Percentiles rank a stretch among this genome's conserved stretches.
Conservation (phyloP, 1,140 invertebrate genomes). For the Coelopa frigida region DNA sequence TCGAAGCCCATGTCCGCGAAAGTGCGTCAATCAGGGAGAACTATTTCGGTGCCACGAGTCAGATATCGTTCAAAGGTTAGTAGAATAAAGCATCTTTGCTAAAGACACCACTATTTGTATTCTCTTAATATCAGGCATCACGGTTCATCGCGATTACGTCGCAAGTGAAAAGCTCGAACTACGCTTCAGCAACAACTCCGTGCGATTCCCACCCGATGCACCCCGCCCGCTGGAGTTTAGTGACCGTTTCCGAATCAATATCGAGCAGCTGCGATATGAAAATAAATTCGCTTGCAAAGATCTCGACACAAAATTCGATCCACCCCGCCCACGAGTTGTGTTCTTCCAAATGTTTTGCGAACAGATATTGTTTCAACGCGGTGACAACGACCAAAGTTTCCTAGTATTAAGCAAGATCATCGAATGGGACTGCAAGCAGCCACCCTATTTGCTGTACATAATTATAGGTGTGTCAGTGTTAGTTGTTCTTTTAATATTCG, state of each 20-base stretch:
- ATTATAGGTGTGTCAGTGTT: conserved; percentile 36
- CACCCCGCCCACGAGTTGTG: conserved; percentile 22
- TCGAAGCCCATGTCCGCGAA: conserved; percentile 32
- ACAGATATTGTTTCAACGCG: conserved; percentile 17
- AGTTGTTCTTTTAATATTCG: conserved; percentile 37
- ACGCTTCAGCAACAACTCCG: conserved; percentile 36
- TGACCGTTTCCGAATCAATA: conserved; percentile 26
- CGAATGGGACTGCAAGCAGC: conserved; percentile 11
- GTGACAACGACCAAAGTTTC: conserved; percentile 16
- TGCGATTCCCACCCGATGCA: conserved; percentile 17
- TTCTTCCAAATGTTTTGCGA: conserved; percentile 35
- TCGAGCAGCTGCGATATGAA: conserved; percentile 26
- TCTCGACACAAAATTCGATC: conserved; percentile 25
- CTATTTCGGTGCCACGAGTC: conserved; percentile 31
- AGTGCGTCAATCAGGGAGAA: conserved; percentile 29
- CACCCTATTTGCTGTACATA: conserved; percentile 28
- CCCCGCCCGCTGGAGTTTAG: conserved; percentile 26
- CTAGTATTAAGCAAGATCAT: conserved; percentile 17
- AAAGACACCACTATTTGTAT: neutral
- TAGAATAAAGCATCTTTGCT: neutral
- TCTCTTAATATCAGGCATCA: conserved; percentile 18
- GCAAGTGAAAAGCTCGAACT: conserved; percentile 34
- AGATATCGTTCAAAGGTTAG: conserved; percentile 31
- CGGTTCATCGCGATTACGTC: conserved; percentile 31
- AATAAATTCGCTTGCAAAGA: conserved; percentile 30